A percentile compares a stretch with the other conserved stretches of the same genome.
These are phyloP conservation scores for Erebia ligea DNA, from an alignment of 2,888 invertebrate species.

Conservation along the genomic window DNA sequence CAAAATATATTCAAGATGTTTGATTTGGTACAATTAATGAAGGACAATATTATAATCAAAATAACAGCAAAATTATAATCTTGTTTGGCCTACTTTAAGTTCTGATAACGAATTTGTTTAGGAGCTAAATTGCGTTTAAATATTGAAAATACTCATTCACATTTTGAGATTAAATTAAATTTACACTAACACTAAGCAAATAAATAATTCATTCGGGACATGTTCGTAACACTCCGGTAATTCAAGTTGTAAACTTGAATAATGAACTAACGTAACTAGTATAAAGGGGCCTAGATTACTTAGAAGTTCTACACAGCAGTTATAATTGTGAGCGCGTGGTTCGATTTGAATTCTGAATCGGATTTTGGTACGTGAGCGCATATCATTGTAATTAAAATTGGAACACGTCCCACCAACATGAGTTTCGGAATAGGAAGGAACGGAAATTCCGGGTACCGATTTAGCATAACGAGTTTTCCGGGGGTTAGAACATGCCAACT, in stretches of 20 bases:
- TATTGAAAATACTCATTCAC: no score
- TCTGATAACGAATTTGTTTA: no score
- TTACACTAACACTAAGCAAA: neutral
- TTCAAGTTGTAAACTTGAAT: neutral
- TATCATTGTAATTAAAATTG: constrained; percentile 51
- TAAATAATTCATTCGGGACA: neutral
- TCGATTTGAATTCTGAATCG: constrained; percentile 55
- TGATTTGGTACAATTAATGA: no score
- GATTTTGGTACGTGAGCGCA: constrained; percentile 50
- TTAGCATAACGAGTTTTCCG: constrained; percentile 46
- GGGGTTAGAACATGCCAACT: constrained; percentile 40
- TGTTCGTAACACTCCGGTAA: neutral
- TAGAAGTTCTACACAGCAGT: constrained; percentile 43
- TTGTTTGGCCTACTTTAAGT: no score
- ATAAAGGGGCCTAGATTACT: constrained; percentile 8
- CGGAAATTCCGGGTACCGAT: constrained; percentile 43
- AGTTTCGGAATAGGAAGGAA: constrained; percentile 40
- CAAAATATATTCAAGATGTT: no score
- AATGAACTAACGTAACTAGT: neutral
- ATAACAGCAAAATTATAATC: no score
- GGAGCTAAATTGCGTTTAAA: no score
- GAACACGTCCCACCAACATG: constrained; percentile 45
- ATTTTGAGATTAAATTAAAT: no score
- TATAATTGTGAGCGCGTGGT: constrained; percentile 64
- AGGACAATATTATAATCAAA: no score